Percentiles rank a stretch among this genome's conserved stretches.
Evolutionary conservation across 2,113 vertebrate species (phyloP).

Genomic region (Chauna torquata): DNA sequence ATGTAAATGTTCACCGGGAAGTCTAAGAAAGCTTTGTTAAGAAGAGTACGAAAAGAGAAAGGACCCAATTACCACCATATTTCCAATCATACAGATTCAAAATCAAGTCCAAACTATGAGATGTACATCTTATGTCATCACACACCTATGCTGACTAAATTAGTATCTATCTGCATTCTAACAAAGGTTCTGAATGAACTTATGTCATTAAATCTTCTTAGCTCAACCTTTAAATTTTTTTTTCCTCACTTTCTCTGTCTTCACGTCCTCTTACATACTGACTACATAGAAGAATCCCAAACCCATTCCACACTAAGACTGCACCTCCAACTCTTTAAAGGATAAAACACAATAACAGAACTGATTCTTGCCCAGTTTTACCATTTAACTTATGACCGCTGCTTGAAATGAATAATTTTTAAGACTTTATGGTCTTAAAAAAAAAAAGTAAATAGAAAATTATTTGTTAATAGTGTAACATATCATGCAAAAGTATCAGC

Average conservation of each 20-base stretch:
- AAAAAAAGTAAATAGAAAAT: not conserved
- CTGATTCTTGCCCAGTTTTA: fast-evolving
- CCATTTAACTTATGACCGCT: not conserved
- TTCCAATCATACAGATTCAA: fast-evolving
- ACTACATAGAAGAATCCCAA: not conserved
- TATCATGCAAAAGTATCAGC: not conserved
- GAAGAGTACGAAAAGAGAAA: not conserved
- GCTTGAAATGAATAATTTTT: not conserved
- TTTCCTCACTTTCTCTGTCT: not conserved
- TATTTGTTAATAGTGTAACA: not conserved
- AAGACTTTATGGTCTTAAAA: fast-evolving
- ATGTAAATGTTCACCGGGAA: not conserved
- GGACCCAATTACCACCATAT: not conserved
- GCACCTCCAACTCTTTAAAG: not conserved
- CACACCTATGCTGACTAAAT: not conserved
- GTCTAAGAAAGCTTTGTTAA: not conserved
- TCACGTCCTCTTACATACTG: not conserved
- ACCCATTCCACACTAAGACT: not conserved
- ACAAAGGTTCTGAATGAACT: not conserved
- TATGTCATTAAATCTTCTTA: not conserved
- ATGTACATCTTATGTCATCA: not conserved
- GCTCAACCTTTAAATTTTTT: not conserved
- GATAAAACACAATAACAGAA: not conserved
- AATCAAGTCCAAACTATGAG: not conserved
- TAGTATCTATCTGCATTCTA: not conserved